Base-by-base conservation (phyloP, 23 tunicate species). In the Corella eumyota region DNA sequence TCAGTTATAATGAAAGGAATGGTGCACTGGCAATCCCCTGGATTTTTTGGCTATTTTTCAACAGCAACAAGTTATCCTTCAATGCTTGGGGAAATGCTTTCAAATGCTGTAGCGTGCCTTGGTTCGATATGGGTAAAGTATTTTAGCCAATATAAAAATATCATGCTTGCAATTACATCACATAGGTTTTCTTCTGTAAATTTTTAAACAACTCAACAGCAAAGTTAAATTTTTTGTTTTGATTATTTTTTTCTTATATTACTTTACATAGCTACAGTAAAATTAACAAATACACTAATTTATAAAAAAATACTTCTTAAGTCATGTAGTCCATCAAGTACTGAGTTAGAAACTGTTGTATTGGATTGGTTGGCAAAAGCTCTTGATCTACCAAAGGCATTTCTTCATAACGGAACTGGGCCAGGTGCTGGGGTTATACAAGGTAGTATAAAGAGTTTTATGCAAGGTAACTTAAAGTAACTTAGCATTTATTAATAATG, bases 331-430 rank as follows among this genome's bases (percentile, higher is more conserved):
- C 96, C 96, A 26, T 40, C 88, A 0, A 68, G 77, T 40, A 88
- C 96, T 29, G 96, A 88, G 57, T 56, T 88, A 7, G 96, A 88
- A 64, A 69, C 74, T 1, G 71, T 78, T 21, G 64, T 88, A 81
- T 54, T 88, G 77, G 87, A 88, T 49, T 88, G 96, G 96, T 47
- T 88, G 37, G 96, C 81, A 25, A 73, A 73, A 68, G 96, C 96
- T 7, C 30, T 88, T 3, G 68, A 60, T 29, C 68, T 88, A 1
- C 96, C 96, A 2, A 51, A 67, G 31, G 68, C 66, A 27, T 88
- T 78, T 44, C 46, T 78, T 3, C 72, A 88, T 56, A 72, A 67
- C 0, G 88, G 90, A 5, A 60, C 40, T 25, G 87, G 87, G 17
- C 81, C 88, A 0, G 96, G 96, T 22, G 79, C 68, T 19, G 96